Evolutionary conservation across 1,140 invertebrate genomes (phyloP).

Genomic region (Drosophila mauritiana): DNA sequence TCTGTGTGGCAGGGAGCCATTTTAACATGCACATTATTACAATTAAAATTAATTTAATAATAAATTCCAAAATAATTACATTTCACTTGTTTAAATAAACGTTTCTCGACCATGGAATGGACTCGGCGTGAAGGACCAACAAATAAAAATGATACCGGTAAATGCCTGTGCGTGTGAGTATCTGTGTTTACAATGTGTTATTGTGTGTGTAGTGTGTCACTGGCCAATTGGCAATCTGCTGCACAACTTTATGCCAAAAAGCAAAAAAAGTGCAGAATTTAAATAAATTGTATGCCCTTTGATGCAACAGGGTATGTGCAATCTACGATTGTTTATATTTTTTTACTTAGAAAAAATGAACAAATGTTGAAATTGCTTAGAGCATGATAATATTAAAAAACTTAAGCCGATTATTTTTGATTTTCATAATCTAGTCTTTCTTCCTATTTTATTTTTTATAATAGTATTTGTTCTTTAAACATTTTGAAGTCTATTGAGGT

Average conservation of each 20-base stretch:
- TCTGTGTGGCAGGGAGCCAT: constrained; percentile 43
- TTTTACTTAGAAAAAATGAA: background rate
- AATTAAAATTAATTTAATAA: constrained; percentile 85
- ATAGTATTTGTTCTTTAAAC: background rate
- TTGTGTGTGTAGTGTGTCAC: constrained; percentile 17
- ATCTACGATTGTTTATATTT: background rate
- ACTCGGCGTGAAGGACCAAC: constrained; percentile 11
- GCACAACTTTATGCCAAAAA: constrained; percentile 23
- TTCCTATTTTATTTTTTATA: background rate
- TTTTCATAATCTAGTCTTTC: background rate
- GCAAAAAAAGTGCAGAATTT: constrained; percentile 39
- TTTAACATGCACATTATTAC: constrained; percentile 82
- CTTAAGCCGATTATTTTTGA: background rate
- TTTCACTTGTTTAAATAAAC: constrained; percentile 82
- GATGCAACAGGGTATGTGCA: background rate
- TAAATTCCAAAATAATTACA: constrained; percentile 84
- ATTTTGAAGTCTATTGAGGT: too few species aligned
- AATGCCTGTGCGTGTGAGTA: constrained; percentile 22
- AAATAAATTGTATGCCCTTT: constrained; percentile 28
- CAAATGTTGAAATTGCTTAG: background rate
- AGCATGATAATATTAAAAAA: too few species aligned
- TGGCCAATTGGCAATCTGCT: constrained; percentile 61
- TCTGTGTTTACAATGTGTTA: constrained; percentile 7
- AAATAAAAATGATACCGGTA: constrained; percentile 35
- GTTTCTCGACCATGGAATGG: constrained; percentile 47